phyloP scores from a whole-genome alignment of 2,113 vertebrate genomes.

The Balaenoptera acutorostrata region DNA sequence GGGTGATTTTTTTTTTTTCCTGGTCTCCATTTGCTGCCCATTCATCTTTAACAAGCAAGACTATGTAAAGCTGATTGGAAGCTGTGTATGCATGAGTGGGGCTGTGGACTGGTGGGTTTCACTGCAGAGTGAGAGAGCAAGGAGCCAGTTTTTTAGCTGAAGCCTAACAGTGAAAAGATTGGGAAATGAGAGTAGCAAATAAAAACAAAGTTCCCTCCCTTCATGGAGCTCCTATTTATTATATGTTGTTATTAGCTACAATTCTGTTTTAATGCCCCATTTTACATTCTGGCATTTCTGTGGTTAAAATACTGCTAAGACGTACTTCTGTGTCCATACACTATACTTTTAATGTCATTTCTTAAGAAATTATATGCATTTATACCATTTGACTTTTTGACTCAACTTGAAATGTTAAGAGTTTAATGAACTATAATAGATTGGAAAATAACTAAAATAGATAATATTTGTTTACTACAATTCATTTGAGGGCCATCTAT shows the following conservation, averaged over 20 bases:
- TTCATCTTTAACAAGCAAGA: not conserved
- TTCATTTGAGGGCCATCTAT: not conserved
- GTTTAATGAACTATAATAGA: conserved; percentile 40
- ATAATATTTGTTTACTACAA: not conserved
- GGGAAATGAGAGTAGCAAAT: not conserved
- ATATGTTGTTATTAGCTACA: not conserved
- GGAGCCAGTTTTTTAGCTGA: not conserved
- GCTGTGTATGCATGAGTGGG: not conserved
- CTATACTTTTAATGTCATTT: conserved; percentile 12
- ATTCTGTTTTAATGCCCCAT: not conserved
- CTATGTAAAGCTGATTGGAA: not conserved
- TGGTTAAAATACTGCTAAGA: not conserved
- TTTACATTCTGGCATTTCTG: not conserved
- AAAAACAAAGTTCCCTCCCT: not conserved
- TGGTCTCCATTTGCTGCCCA: not conserved
- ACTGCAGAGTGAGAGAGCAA: not conserved
- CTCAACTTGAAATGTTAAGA: conserved; percentile 27
- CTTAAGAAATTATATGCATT: conserved; percentile 10
- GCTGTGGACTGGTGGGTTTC: not conserved
- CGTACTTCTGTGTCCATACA: not conserved
- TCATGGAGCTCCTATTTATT: not conserved
- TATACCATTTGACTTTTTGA: not conserved
- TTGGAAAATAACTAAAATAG: conserved; percentile 30
- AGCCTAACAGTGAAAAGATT: not conserved
- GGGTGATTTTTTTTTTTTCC: not conserved